Evolutionary conservation across 2,888 invertebrate genomes (phyloP).

Genomic region (Callosobruchus maculatus): DNA sequence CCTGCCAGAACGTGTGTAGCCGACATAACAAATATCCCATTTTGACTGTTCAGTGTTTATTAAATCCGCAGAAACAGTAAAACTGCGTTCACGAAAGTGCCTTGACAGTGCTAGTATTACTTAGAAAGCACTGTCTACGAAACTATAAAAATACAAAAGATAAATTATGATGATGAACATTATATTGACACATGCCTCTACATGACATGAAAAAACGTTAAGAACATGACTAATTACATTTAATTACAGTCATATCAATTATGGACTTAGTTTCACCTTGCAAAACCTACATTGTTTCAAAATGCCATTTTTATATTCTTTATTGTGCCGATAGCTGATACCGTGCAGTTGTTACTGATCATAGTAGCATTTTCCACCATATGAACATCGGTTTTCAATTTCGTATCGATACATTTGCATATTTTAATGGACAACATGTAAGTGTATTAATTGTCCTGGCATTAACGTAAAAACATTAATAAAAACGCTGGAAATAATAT

Average conservation of each 20-base stretch:
- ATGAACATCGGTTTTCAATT: neutral
- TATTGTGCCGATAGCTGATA: neutral
- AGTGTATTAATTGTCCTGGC: neutral
- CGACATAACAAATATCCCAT: no score
- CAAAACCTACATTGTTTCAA: neutral
- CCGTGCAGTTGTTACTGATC: neutral
- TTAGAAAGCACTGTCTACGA: no score
- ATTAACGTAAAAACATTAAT: neutral
- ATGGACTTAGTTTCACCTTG: neutral
- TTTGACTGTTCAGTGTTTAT: no score
- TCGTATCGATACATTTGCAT: neutral
- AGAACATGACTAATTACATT: no score
- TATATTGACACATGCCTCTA: no score
- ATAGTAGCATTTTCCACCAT: neutral
- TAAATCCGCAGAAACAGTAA: no score
- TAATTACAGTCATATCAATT: neutral
- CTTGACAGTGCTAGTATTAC: no score
- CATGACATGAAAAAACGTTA: no score
- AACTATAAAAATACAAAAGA: no score
- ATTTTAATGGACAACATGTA: neutral
- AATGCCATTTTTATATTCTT: neutral
- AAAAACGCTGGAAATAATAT: neutral
- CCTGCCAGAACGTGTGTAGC: no score
- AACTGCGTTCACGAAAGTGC: no score
- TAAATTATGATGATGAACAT: no score